These are phyloP conservation scores for Paracyclopina nana DNA, from an alignment of 1,140 invertebrate species.

Conservation along the genomic window DNA sequence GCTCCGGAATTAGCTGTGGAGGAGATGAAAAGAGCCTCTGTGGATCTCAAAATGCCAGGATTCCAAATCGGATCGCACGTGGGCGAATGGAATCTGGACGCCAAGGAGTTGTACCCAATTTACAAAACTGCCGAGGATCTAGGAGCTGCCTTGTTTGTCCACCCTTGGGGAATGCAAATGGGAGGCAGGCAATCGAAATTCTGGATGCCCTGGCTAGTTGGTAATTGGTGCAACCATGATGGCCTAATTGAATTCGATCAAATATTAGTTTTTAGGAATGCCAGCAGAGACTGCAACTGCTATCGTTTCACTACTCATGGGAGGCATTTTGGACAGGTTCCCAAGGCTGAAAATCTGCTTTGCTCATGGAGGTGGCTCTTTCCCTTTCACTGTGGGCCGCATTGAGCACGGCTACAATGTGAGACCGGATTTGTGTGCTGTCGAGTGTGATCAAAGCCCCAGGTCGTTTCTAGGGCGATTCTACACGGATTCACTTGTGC, in stretches of 20 bases:
- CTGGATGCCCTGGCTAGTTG: constrained; percentile 41
- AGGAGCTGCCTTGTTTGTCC: constrained; percentile 33
- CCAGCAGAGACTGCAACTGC: constrained; percentile 37
- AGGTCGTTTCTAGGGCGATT: constrained; percentile 31
- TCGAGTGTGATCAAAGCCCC: constrained; percentile 27
- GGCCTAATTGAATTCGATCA: no score
- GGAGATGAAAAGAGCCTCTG: constrained; percentile 33
- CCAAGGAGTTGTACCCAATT: constrained; percentile 32
- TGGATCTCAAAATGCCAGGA: constrained; percentile 32
- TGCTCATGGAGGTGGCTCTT: constrained; percentile 38
- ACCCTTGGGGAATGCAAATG: constrained; percentile 40
- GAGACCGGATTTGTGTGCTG: constrained; percentile 37
- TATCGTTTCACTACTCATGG: constrained; percentile 35
- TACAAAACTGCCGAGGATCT: constrained; percentile 37
- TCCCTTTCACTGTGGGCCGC: constrained; percentile 36
- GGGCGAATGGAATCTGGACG: constrained; percentile 39
- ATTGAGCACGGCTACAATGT: constrained; percentile 34
- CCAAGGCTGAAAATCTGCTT: constrained; percentile 31
- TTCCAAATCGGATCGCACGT: constrained; percentile 40
- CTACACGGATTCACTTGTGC: constrained; percentile 37
- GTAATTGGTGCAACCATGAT: no score
- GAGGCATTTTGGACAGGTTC: constrained; percentile 36
- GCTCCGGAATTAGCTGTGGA: constrained; percentile 32
- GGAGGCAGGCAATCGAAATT: constrained; percentile 33
- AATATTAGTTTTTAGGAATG: constrained; percentile 35